A percentile compares a stretch with the other conserved stretches of the same genome.
Evolutionary conservation across 1,140 invertebrate genomes (phyloP).

Genomic region (Chlorops oryzae): DNA sequence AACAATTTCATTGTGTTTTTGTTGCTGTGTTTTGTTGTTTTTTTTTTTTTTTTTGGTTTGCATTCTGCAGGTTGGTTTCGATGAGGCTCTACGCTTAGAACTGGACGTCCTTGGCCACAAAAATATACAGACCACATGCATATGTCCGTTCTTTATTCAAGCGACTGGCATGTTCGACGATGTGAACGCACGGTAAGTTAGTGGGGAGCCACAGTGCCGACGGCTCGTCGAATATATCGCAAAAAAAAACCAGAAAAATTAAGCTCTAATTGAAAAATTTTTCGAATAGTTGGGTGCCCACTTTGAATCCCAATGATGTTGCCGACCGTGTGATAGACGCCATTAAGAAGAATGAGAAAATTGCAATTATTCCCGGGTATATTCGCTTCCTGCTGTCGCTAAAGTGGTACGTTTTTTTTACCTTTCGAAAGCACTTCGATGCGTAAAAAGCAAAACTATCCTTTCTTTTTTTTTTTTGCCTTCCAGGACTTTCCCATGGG

Average conservation of each 20-base stretch:
- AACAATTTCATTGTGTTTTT: background rate
- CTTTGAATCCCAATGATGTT: conserved; percentile 78
- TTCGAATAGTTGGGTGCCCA: conserved; percentile 61
- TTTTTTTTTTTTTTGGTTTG: background rate
- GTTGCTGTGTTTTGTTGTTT: background rate
- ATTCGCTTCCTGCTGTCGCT: conserved; percentile 59
- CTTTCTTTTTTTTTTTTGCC: conserved; percentile 11
- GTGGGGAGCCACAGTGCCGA: background rate
- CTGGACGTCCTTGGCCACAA: conserved; percentile 61
- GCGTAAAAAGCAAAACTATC: background rate
- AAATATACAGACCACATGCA: conserved; percentile 78
- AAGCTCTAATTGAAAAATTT: conserved; percentile 10
- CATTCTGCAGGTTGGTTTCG: conserved; percentile 61
- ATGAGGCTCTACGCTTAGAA: conserved; percentile 77
- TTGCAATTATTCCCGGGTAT: conserved; percentile 71
- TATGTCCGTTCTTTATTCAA: conserved; percentile 91
- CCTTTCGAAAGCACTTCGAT: background rate
- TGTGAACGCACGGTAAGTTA: conserved; percentile 68
- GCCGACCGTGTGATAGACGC: conserved; percentile 76
- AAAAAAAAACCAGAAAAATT: too few relatives aligned
- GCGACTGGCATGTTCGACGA: conserved; percentile 92
- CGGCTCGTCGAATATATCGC: background rate
- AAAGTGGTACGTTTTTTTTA: conserved; percentile 58
- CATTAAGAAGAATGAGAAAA: conserved; percentile 71
- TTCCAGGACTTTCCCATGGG: conserved; percentile 64